Evolutionary conservation across 2,797 vertebrate genomes (phyloP), one percentile per base, ranked within the genome.

Genomic region (Ceryle rudis): DNA sequence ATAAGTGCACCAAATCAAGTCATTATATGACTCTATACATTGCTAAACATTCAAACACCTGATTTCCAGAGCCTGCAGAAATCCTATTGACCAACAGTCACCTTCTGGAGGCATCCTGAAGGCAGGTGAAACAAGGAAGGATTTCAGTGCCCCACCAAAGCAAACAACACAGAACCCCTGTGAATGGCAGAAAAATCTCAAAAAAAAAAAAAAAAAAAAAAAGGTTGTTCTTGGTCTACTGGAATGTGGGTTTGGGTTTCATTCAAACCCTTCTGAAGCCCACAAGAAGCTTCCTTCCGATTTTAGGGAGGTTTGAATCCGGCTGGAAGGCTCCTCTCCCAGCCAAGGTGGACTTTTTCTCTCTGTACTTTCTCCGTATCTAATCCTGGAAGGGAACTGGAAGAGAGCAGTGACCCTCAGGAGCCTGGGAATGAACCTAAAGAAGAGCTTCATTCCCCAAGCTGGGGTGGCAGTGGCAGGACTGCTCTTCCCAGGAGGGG

Each of bases 351-450:
- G 11, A 78, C 19, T 54, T 70, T n/a, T 46, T 74, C 23, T 84
- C 60, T 39, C 10, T 2, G 2, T 31, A 8, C 4, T 58, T 49
- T 55, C 47, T 79, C 39, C 31, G 26, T 55, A 35, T 69, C 47
- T 82, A 8, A 41, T 55, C 15, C 47, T 52, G 37, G 37, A 81
- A 80, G 49, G 28, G 9, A 94, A 3, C 61, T 57, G 31, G 28
- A 78, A 79, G 54, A 22, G 7, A 95, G 4, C 11, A 51, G 29
- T 5, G 17, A 90, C 86, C 66, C 47, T 69, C 3, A 11, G 65
- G 82, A 91, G 81, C 93, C 91, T 95, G 87, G 91, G 91, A 96
- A 94, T 64, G 52, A 93, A 61, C 20, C 65, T 54, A 65, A 57
- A 92, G 81, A 83, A 77, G 19, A 87, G 17, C 54, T 94, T 89